A percentile compares a stretch with the other conserved stretches of the same genome.
Conservation (phyloP, 2,797 vertebrate genomes). For the Dallia pectoralis region DNA sequence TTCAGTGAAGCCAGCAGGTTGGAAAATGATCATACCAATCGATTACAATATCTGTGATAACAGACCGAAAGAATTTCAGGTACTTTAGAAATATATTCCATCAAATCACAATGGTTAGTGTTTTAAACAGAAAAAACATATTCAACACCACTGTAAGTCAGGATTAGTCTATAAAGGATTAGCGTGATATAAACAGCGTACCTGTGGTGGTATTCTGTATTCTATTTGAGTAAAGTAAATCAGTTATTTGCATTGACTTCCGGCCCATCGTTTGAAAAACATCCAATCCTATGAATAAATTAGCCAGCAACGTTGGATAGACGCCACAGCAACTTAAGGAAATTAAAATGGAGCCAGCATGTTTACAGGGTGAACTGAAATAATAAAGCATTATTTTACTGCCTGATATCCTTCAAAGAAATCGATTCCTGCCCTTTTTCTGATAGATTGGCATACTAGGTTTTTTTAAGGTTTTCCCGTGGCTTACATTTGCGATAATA, state of each 20-base stretch:
- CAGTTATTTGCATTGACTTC: slow-evolving; percentile 43
- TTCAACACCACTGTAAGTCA: not conserved
- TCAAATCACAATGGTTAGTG: slow-evolving; percentile 31
- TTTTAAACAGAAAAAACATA: slow-evolving; percentile 26
- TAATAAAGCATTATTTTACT: slow-evolving; percentile 1
- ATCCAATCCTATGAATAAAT: slow-evolving; percentile 41
- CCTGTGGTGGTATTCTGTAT: slow-evolving; percentile 30
- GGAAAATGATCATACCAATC: slow-evolving; percentile 35
- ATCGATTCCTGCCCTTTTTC: slow-evolving; percentile 28
- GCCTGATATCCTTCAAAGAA: slow-evolving; percentile 36
- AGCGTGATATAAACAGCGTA: not conserved
- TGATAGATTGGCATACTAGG: slow-evolving; percentile 19
- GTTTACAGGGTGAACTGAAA: not conserved
- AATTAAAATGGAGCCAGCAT: slow-evolving; percentile 21
- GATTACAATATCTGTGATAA: slow-evolving; percentile 46
- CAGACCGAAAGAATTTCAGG: slow-evolving; percentile 25
- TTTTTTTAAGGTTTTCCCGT: slow-evolving; percentile 29
- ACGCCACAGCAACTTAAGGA: slow-evolving; percentile 22
- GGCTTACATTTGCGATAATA: slow-evolving; percentile 27
- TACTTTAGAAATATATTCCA: slow-evolving; percentile 7
- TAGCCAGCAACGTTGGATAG: slow-evolving; percentile 22
- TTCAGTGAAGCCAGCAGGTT: slow-evolving; percentile 19
- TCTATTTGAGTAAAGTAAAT: slow-evolving; percentile 35
- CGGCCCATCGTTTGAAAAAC: slow-evolving; percentile 15
- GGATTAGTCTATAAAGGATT: not conserved